A percentile compares a stretch with the other conserved stretches of the same genome.
Conservation (phyloP, 92 coral and sea anemone species). For the Pocillopora meandrina region DNA sequence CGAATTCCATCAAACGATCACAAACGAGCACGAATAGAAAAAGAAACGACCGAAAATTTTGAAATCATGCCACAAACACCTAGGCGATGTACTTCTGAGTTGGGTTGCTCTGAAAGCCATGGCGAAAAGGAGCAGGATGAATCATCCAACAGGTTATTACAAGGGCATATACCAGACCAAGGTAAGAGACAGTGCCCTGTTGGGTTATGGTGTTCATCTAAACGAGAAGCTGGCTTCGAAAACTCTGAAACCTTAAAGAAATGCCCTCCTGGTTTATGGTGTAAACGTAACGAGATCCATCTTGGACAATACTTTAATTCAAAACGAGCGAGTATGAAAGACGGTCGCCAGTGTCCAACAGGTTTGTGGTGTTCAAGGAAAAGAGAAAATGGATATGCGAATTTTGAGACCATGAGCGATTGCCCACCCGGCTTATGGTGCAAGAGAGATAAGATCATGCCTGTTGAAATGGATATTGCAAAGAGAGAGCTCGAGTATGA, state of each 20-base stretch:
- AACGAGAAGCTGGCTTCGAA: conserved; percentile 35
- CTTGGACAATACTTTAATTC: background rate
- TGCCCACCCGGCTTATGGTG: conserved; percentile 77
- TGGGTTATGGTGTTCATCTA: conserved; percentile 32
- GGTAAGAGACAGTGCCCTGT: conserved; percentile 27
- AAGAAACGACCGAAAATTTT: no score
- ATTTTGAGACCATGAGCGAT: background rate
- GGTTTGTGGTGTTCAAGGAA: conserved; percentile 22
- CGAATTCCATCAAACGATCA: background rate
- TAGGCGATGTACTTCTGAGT: background rate
- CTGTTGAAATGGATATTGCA: background rate
- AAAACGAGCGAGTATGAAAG: conserved; percentile 2
- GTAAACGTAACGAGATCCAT: conserved; percentile 29
- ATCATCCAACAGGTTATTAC: background rate
- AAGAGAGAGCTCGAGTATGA: background rate
- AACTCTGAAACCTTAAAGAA: conserved; percentile 23
- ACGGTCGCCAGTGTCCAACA: conserved; percentile 9
- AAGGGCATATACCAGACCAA: background rate
- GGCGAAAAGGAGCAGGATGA: background rate
- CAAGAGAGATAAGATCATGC: conserved; percentile 23
- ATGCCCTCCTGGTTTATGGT: conserved; percentile 49
- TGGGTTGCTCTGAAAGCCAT: background rate
- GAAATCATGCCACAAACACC: background rate
- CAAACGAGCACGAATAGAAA: no score
- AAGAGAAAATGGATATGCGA: conserved; percentile 27